These are phyloP conservation scores for Parasteatoda lunata DNA, from an alignment of 2,888 invertebrate species.

Conservation along the genomic window DNA sequence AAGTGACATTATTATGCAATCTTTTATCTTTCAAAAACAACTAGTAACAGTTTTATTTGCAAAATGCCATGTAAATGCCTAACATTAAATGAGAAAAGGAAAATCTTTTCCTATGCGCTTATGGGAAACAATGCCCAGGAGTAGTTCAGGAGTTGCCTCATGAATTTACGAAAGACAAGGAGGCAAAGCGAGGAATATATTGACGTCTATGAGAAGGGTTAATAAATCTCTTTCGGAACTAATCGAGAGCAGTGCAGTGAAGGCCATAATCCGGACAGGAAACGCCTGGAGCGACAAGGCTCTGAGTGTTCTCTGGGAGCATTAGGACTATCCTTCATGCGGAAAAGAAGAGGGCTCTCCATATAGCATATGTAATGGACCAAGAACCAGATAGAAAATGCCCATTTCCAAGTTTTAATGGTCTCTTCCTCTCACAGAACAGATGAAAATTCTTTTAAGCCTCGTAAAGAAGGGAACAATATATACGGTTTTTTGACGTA, in stretches of 20 bases:
- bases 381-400: neutral
- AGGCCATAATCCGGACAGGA: conserved; percentile 50
- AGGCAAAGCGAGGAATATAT: conserved; percentile 14
- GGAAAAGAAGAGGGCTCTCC: neutral
- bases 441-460: neutral
- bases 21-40: no score
- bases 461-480: no score
- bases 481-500: no score
- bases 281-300: conserved; percentile 33
- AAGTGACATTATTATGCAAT: no score
- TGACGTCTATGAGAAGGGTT: conserved; percentile 35
- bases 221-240: conserved; percentile 58
- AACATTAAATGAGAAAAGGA: no score
- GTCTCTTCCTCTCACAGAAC: neutral
- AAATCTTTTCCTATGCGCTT: no score
- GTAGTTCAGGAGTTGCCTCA: neutral
- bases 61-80: no score
- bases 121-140: neutral
- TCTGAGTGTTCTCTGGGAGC: conserved; percentile 8
- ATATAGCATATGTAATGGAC: conserved; percentile 12
- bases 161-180: neutral
- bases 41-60: no score
- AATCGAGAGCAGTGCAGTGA: conserved; percentile 44
- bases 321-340: conserved; percentile 23
- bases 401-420: neutral